Evolutionary conservation across 1,140 invertebrate genomes (phyloP), one percentile per base, ranked within the genome.

Genomic region (Lithobius niger): DNA sequence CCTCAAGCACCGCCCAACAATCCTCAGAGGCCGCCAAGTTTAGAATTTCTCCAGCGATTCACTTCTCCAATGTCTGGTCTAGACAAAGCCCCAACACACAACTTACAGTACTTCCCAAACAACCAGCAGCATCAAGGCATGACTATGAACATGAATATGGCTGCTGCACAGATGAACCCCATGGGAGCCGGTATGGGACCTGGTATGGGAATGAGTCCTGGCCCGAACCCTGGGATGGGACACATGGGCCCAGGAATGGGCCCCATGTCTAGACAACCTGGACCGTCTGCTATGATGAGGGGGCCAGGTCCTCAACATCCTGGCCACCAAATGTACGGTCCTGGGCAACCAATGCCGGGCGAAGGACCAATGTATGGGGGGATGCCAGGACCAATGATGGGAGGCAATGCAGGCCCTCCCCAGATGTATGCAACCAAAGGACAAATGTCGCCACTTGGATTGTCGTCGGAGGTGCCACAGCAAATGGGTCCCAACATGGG

Each of bases 31-130:
- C 86, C 87, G 1, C 89, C 90, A 3, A 91, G 88, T 67, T 73
- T 96, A 48, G 91, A 96, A 57, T 95, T 95, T 70, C 76, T 96
- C 56, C 89, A 90, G 63, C 77, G 88, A 50, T 91, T 87, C 64
- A 82, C 87, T 52, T 59, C 67, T 42, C 68, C 68, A 45, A 60
- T 69, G 53, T 62, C 61, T 42, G 53, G 55, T 36, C 59, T 86
- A 67, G 84, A 87, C 52, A 87, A 86, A 71, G 76, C 80, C 70
- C 78, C 78, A 43, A 72, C 78, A 27, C 81, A 83, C 57, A 82
- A 82, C 68, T 74, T 86, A 57, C 82, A 84, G 63, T 86, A 86
- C 69, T 85, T 86, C 69, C 80, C 82, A 0, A 76, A 76, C 55
- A 71, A 69, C 43, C 72, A 72, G 26, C 65, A 54, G 28, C 21